Conservation (phyloP, 2,797 vertebrate genomes). For the Xenops minutus region DNA sequence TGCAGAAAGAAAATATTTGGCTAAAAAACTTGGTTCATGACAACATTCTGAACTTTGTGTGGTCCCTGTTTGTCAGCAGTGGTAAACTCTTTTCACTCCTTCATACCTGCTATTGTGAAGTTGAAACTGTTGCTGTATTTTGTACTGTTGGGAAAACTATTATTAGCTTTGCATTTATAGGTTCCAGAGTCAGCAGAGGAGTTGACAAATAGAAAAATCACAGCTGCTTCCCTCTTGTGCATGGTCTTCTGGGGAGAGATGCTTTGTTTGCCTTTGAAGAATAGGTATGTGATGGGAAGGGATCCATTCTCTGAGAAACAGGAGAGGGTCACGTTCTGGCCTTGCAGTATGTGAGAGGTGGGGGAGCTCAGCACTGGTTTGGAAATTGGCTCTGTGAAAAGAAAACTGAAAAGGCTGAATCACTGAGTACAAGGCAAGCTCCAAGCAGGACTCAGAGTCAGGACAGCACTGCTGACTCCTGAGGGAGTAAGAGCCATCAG, state of each 20-base stretch:
- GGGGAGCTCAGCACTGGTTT: constrained; percentile 43
- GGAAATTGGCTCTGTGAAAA: constrained; percentile 48
- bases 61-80: neutral
- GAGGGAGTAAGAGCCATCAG: neutral
- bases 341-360: neutral
- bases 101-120: constrained; percentile 48
- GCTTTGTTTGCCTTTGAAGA: constrained; percentile 41
- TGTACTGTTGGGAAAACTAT: neutral
- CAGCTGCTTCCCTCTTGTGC: constrained; percentile 31
- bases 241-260: constrained; percentile 9
- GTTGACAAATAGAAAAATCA: constrained; percentile 18
- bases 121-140: constrained; percentile 49
- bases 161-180: constrained; percentile 61
- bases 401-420: neutral
- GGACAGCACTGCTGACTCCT: neutral
- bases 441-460: neutral
- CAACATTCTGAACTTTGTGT: neutral
- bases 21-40: neutral
- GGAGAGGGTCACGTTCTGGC: constrained; percentile 4
- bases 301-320: constrained; percentile 25
- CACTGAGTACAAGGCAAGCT: neutral
- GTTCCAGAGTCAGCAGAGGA: neutral
- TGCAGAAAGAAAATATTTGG: neutral
- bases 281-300: constrained; percentile 42
- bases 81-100: neutral